These are phyloP conservation scores for Loripinus fragilis DNA, from an alignment of 2,888 invertebrate genomes.

Conservation along the genomic window DNA sequence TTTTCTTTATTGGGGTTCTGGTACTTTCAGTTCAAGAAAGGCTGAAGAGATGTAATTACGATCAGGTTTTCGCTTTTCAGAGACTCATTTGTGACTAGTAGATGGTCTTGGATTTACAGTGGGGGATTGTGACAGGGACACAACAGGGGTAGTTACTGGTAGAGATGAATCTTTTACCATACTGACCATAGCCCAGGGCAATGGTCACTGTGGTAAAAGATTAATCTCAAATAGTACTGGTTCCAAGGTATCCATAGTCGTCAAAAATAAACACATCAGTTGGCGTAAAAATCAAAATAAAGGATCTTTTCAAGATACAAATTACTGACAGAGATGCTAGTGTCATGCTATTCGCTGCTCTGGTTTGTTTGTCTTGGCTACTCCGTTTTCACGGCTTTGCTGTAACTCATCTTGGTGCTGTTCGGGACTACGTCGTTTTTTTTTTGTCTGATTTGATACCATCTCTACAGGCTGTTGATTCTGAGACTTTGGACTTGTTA, in stretches of 20 bases:
- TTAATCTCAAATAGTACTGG: neutral
- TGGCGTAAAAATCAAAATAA: too few relatives aligned
- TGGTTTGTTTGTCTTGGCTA: too few relatives aligned
- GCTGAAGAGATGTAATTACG: neutral
- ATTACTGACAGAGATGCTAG: too few relatives aligned
- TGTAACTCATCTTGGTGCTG: too few relatives aligned
- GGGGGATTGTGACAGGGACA: neutral
- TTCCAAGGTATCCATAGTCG: neutral
- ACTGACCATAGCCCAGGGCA: neutral
- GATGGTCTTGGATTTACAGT: neutral
- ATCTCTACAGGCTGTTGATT: too few relatives aligned
- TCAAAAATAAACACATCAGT: too few relatives aligned
- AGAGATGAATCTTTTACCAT: neutral
- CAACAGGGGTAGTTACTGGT: neutral
- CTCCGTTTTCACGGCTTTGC: too few relatives aligned
- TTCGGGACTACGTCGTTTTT: too few relatives aligned
- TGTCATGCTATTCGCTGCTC: too few relatives aligned
- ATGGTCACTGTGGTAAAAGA: neutral
- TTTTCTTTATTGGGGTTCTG: neutral
- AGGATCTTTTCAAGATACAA: too few relatives aligned
- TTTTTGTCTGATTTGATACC: too few relatives aligned
- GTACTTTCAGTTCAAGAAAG: neutral
- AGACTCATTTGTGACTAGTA: neutral
- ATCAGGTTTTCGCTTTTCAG: neutral
- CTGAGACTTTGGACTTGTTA: too few relatives aligned